These are phyloP conservation scores for Lerema accius DNA, from an alignment of 1,140 invertebrate species.

Conservation along the genomic window DNA sequence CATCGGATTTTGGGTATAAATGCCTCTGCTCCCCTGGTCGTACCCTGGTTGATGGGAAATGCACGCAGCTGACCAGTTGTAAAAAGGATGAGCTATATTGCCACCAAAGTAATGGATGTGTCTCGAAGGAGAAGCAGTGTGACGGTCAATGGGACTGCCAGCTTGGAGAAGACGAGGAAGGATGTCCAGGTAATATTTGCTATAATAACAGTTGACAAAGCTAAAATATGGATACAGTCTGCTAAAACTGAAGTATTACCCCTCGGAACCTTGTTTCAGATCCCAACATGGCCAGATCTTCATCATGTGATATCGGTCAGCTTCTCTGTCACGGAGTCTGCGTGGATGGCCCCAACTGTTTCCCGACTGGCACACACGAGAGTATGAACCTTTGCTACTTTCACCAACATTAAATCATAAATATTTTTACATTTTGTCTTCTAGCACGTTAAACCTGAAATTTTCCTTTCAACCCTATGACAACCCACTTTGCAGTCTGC, in stretches of 20 bases:
- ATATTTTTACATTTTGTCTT: too few species aligned
- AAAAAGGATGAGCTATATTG: conserved; percentile 82
- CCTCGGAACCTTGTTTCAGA: conserved; percentile 27
- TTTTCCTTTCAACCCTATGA: too few species aligned
- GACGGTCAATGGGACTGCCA: conserved; percentile 88
- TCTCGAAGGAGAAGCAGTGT: conserved; percentile 85
- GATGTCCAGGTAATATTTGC: conserved; percentile 76
- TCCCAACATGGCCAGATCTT: not conserved
- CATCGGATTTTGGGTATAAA: conserved; percentile 52
- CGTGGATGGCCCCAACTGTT: conserved; percentile 39
- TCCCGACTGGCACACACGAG: not conserved
- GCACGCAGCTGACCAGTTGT: conserved; percentile 79
- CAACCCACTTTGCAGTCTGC: too few species aligned
- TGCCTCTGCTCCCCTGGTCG: conserved; percentile 86
- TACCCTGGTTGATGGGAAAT: conserved; percentile 80
- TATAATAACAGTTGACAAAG: too few species aligned
- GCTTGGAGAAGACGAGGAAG: conserved; percentile 87
- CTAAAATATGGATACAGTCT: too few species aligned
- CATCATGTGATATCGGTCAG: conserved; percentile 36
- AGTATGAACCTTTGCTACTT: conserved; percentile 15
- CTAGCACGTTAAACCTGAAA: too few species aligned
- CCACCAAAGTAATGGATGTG: conserved; percentile 84
- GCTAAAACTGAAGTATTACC: too few species aligned
- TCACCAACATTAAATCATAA: too few species aligned
- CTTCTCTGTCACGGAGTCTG: conserved; percentile 49